Conservation (phyloP, 2,888 invertebrate species). For the Amiota mariae region DNA sequence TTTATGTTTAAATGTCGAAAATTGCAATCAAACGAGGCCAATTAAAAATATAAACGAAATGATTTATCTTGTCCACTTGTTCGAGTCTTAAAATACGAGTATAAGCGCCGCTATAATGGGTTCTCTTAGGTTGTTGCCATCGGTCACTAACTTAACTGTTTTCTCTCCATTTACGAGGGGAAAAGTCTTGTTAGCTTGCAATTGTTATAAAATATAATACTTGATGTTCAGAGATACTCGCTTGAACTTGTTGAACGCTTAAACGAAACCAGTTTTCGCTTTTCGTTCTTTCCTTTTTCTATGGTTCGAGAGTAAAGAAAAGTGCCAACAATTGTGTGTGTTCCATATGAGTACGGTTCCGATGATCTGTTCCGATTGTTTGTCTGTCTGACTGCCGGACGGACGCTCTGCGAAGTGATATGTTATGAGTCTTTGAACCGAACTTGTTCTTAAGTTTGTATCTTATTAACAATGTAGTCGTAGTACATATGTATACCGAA, state of each 20-base stretch:
- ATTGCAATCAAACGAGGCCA: neutral
- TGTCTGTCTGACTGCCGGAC: neutral
- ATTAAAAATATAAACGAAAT: neutral
- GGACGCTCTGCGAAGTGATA: too few relatives aligned
- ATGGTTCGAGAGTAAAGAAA: slow-evolving; percentile 16
- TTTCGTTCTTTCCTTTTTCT: slow-evolving; percentile 4
- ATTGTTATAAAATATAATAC: neutral
- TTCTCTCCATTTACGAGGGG: neutral
- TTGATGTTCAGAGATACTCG: neutral
- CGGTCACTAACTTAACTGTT: slow-evolving; percentile 5
- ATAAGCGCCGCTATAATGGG: neutral
- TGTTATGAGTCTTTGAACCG: too few relatives aligned
- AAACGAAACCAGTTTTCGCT: slow-evolving; percentile 25
- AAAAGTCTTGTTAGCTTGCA: neutral
- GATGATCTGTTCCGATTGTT: neutral
- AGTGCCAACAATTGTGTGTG: slow-evolving; percentile 1
- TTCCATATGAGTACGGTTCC: slow-evolving; percentile 14
- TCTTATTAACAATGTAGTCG: too few relatives aligned
- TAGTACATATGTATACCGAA: neutral
- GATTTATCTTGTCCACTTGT: neutral
- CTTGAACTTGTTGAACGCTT: slow-evolving; percentile 7
- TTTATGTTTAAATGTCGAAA: too few relatives aligned
- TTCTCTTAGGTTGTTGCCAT: slow-evolving; percentile 13
- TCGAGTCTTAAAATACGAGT: neutral
- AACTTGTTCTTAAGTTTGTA: too few relatives aligned